phyloP scores from a whole-genome alignment of 1,140 invertebrate genomes.

The Meloidogyne chitwoodi region DNA sequence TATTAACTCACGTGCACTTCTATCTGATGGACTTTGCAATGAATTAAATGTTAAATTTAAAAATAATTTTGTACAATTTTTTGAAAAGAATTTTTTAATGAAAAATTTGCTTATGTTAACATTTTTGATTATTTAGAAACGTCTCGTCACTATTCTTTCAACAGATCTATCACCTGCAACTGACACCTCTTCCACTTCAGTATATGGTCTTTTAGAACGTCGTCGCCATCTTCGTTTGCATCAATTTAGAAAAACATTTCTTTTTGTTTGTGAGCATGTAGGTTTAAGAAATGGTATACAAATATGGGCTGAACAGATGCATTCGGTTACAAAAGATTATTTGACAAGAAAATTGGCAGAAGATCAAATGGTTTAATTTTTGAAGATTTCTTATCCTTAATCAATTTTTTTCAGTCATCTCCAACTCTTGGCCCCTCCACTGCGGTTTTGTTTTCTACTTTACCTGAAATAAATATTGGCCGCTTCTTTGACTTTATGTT shows the following conservation, averaged over 20 bases:
- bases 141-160: constrained; percentile 8
- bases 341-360: neutral
- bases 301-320: constrained; percentile 5
- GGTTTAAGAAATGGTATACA: constrained; percentile 29
- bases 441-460: neutral
- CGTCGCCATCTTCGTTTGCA: neutral
- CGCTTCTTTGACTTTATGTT: constrained; percentile 23
- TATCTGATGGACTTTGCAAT: constrained; percentile 42
- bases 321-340: neutral
- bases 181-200: neutral
- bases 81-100: too few relatives aligned
- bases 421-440: neutral
- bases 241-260: constrained; percentile 37
- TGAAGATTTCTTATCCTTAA: too few relatives aligned
- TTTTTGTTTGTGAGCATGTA: constrained; percentile 49
- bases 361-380: neutral
- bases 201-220: neutral
- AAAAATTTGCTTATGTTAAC: too few relatives aligned
- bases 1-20: constrained; percentile 28
- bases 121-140: constrained; percentile 25
- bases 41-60: constrained; percentile 30
- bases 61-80: neutral
- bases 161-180: neutral
- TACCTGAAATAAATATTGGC: constrained; percentile 9
- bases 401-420: neutral